phyloP scores from a whole-genome alignment of 1,140 invertebrate genomes.

The Neuroterus valhalla region DNA sequence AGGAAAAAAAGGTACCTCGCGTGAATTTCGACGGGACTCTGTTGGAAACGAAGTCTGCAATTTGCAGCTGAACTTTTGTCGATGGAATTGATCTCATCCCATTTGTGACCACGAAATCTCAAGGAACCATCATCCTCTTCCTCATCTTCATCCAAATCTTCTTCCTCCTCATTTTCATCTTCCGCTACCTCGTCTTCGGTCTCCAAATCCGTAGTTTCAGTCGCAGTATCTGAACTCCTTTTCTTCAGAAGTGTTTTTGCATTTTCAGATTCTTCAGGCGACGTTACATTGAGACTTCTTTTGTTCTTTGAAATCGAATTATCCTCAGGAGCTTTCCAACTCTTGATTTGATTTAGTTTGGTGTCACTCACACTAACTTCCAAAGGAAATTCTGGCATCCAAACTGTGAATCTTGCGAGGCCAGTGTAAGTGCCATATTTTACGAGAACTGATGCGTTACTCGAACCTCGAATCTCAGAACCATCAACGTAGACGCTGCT shows the following conservation, averaged over 20 bases:
- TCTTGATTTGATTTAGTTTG: slow-evolving; percentile 92
- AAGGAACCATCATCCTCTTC: slow-evolving; percentile 62
- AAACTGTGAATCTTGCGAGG: slow-evolving; percentile 91
- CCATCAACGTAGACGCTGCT: slow-evolving; percentile 98
- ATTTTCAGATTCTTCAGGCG: slow-evolving; percentile 35
- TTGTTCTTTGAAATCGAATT: slow-evolving; percentile 74
- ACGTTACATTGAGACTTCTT: slow-evolving; percentile 65
- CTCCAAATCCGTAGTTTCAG: slow-evolving; percentile 50
- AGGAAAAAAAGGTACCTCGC: slow-evolving; percentile 75
- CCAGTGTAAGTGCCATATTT: slow-evolving; percentile 95
- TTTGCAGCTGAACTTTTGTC: slow-evolving; percentile 67
- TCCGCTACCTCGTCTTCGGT: slow-evolving; percentile 46
- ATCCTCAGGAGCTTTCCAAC: slow-evolving; percentile 89
- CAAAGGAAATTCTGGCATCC: slow-evolving; percentile 96
- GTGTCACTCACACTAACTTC: slow-evolving; percentile 92
- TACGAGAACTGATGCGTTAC: slow-evolving; percentile 94
- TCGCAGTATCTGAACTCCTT: slow-evolving; percentile 42
- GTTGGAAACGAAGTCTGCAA: slow-evolving; percentile 91
- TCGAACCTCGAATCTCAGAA: slow-evolving; percentile 94
- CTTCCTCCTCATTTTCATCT: slow-evolving; percentile 56
- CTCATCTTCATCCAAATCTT: slow-evolving; percentile 64
- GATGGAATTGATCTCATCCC: slow-evolving; percentile 74
- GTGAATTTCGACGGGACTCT: slow-evolving; percentile 90
- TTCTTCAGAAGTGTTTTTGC: slow-evolving; percentile 44
- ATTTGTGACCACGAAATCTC: slow-evolving; percentile 69